Evolutionary conservation across 2,113 vertebrate species (phyloP), one percentile per base, ranked within the genome.

Genomic region (Tinamus guttatus): DNA sequence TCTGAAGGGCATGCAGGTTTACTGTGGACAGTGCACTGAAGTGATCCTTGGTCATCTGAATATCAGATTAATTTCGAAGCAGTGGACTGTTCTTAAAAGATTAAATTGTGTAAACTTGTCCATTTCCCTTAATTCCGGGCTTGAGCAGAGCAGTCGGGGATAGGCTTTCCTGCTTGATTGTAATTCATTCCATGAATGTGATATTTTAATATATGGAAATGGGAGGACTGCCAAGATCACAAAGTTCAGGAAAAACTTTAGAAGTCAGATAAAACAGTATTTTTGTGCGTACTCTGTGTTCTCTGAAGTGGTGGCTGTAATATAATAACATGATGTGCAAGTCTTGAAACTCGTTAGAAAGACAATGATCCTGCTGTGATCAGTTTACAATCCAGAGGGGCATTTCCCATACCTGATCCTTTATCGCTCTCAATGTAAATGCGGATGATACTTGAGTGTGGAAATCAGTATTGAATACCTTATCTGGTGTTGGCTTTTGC

Each of bases 211-310:
- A 77, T 28, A 62, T 88, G 87, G 73, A 85, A 92, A 41, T 86
- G 62, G 84, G 89, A 94, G 93, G 38, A 47, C 91, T 92, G 86
- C 90, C 92, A 93, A 91, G 80, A 84, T 95, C 63, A 87, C 58
- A 43, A 88, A 93, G 93, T 95, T 83, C 84, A 90, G 81, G 69
- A 58, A 93, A 90, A 95, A 95, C 68, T 91, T 93, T 54, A 84
- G 62, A 94, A 93, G 90, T 87, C 85, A 90, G 85, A 96, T 91
- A 95, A 92, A 82, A 91, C 79, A 89, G 40, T 90, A 60, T 91
- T 63, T 75, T 47, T 80, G 0, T 92, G 91, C 63, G 54, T 74
- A 70, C 8, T 45, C 68, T 63, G 14, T 80, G 32, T 74, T 73
- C 79, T 85, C 91, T 87, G 87, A 85, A 85, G 81, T 83, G 73